Conservation (phyloP, 2,113 vertebrate genomes). For the Xyliphius kryptos region DNA sequence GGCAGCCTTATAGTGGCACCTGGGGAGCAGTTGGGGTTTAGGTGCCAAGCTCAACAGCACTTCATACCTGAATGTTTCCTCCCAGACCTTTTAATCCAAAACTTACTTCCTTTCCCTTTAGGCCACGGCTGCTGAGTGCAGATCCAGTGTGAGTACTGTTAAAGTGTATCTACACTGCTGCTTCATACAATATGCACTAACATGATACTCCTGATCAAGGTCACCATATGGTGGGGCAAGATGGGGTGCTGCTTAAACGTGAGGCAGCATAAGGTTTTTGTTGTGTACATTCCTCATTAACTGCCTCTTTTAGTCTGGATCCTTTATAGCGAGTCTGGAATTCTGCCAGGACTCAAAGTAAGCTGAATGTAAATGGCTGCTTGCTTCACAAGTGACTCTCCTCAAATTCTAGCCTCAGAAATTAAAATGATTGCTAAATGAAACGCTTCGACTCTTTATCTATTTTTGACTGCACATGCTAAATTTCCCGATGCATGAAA, state of each 20-base stretch:
- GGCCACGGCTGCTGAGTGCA: no score
- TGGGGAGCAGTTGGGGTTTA: no score
- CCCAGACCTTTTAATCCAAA: no score
- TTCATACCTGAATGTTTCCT: no score
- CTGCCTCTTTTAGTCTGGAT: conserved; percentile 53
- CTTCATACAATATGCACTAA: conserved; percentile 12
- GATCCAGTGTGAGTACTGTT: no score
- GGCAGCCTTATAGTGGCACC: no score
- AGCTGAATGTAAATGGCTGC: conserved; percentile 52
- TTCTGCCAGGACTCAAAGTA: conserved; percentile 45
- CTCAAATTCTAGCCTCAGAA: conserved; percentile 19
- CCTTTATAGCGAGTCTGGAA: conserved; percentile 45
- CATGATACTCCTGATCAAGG: conserved; percentile 19
- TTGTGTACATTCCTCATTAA: conserved; percentile 52
- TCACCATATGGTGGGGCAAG: conserved; percentile 30
- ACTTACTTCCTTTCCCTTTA: no score
- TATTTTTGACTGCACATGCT: conserved; percentile 6
- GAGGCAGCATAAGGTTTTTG: conserved; percentile 48
- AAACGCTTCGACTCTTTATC: conserved; percentile 20
- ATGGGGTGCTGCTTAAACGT: conserved; percentile 34
- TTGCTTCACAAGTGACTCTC: conserved; percentile 22
- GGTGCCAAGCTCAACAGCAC: no score
- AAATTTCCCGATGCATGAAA: conserved; percentile 2
- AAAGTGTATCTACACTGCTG: conserved; percentile 14
- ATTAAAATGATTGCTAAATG: conserved; percentile 16